Conservation (phyloP, 1,140 invertebrate genomes). For the Teleopsis dalmanni region DNA sequence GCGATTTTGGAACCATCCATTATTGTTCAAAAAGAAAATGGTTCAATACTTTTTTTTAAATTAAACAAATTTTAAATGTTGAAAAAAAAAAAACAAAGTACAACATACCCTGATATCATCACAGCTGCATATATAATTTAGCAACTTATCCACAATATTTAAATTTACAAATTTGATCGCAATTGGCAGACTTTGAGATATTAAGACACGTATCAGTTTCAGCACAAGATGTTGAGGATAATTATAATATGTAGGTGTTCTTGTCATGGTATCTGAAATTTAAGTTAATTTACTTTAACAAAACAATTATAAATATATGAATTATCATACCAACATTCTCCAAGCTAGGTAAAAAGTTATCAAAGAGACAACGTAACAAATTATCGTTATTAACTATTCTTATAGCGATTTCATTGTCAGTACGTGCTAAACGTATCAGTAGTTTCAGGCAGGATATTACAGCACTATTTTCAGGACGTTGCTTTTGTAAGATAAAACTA, state of each 20-base stretch:
- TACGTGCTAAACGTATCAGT: conserved; percentile 58
- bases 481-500: conserved; percentile 61
- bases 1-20: no score
- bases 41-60: neutral
- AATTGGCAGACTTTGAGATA: conserved; percentile 29
- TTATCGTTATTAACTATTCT: conserved; percentile 52
- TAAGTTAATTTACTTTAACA: neutral
- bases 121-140: conserved; percentile 26
- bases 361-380: conserved; percentile 52
- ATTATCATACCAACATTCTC: conserved; percentile 8
- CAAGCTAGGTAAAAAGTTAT: conserved; percentile 51
- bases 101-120: conserved; percentile 26
- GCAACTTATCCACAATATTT: conserved; percentile 17
- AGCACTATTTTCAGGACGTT: conserved; percentile 57
- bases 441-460: conserved; percentile 63
- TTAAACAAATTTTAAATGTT: neutral
- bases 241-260: conserved; percentile 20
- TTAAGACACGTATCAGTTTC: conserved; percentile 32
- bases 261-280: conserved; percentile 7
- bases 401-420: conserved; percentile 54
- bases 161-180: conserved; percentile 21
- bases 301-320: neutral
- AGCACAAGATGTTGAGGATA: conserved; percentile 29
- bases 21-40: no score
- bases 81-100: neutral